phyloP scores from a whole-genome alignment of 2,888 invertebrate genomes.

The Tiliacea citrago region DNA sequence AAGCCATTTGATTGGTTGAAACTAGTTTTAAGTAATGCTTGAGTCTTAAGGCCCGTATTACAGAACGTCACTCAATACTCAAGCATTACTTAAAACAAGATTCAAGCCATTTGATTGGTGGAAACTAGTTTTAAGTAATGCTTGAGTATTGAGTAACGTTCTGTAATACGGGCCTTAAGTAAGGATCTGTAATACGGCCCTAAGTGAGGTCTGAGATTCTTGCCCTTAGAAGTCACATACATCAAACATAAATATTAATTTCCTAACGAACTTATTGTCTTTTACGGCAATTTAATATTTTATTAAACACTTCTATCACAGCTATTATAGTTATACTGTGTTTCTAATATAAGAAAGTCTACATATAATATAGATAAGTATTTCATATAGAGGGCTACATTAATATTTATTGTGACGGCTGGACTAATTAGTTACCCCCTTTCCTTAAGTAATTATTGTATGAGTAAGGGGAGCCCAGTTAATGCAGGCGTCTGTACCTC shows the following conservation, averaged over 20 bases:
- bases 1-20: no score
- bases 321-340: conserved; percentile 20
- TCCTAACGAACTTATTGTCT: conserved; percentile 49
- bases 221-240: background rate
- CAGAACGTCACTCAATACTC: no score
- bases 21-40: no score
- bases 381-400: background rate
- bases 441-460: conserved; percentile 9
- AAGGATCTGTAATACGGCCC: no score
- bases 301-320: conserved; percentile 28
- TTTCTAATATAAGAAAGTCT: conserved; percentile 15
- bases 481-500: background rate
- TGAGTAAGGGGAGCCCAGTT: background rate
- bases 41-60: no score
- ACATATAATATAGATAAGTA: conserved; percentile 5
- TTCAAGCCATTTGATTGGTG: no score
- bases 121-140: no score
- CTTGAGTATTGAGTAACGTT: no score
- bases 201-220: background rate
- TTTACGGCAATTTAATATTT: conserved; percentile 25
- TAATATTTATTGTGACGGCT: background rate
- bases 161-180: no score
- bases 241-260: conserved; percentile 7
- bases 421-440: conserved; percentile 12
- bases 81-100: no score